Percentiles rank a stretch among this genome's conserved stretches.
phyloP scores from a whole-genome alignment of 2,888 invertebrate genomes.

The Stegana nigrithorax region DNA sequence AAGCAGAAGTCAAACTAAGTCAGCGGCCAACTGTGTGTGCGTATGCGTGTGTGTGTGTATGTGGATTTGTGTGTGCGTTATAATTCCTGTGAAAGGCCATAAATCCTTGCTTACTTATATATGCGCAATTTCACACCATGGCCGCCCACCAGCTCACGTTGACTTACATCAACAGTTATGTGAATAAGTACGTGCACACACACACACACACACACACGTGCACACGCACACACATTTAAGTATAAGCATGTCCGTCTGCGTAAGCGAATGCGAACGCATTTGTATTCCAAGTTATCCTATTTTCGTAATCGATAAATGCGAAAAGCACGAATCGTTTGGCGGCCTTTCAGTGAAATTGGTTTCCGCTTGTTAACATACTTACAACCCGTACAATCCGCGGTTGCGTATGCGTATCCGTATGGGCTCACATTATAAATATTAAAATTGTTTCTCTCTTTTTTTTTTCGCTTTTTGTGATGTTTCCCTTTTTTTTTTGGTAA shows the following conservation, averaged over 20 bases:
- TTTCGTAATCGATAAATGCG: slow-evolving; percentile 4
- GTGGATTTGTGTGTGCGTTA: slow-evolving; percentile 5
- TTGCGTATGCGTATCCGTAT: no score
- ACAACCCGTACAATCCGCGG: no score
- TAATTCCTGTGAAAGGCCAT: slow-evolving; percentile 52
- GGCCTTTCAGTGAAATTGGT: slow-evolving; percentile 17
- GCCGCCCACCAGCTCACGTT: no score
- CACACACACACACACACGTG: slow-evolving; percentile 10
- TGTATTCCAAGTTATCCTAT: slow-evolving; percentile 25
- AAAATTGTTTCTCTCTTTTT: no score
- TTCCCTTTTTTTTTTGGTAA: no score
- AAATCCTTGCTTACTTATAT: slow-evolving; percentile 54
- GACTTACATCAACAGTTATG: no score
- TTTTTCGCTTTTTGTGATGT: no score
- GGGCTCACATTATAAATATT: no score
- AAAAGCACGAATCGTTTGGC: slow-evolving; percentile 2
- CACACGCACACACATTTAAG: neutral
- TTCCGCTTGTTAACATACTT: slow-evolving; percentile 3
- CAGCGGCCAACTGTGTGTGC: neutral
- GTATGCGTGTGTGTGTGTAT: slow-evolving; percentile 8
- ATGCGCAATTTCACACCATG: slow-evolving; percentile 56
- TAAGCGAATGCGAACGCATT: no score
- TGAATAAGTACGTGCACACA: slow-evolving; percentile 36
- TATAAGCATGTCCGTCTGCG: neutral
- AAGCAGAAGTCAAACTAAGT: slow-evolving; percentile 13